These are phyloP conservation scores for Scytalopus superciliaris DNA, from an alignment of 2,113 vertebrate genomes.

Conservation along the genomic window DNA sequence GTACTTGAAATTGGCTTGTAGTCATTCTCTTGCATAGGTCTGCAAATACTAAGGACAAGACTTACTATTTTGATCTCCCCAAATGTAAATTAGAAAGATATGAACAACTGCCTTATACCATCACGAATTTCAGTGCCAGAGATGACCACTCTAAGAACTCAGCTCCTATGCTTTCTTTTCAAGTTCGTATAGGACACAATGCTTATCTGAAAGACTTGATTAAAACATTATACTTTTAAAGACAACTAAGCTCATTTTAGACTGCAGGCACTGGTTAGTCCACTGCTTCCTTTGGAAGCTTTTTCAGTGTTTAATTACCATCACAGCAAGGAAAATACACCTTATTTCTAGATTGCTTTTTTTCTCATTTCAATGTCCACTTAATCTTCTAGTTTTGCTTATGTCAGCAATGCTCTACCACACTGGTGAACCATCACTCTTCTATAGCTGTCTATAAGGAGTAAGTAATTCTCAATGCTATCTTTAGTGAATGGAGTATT, in stretches of 20 bases:
- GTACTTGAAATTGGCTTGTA: not conserved
- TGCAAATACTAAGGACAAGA: not conserved
- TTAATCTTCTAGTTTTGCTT: not conserved
- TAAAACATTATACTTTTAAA: not conserved
- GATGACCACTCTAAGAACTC: not conserved
- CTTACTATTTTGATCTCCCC: not conserved
- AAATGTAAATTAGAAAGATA: not conserved
- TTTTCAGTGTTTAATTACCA: not conserved
- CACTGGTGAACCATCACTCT: not conserved
- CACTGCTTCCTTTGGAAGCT: not conserved
- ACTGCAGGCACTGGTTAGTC: not conserved
- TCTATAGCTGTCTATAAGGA: not conserved
- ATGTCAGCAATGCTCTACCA: not conserved
- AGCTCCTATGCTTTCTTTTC: not conserved
- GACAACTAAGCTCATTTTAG: not conserved
- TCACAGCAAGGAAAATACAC: not conserved
- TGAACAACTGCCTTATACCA: not conserved
- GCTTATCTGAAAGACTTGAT: not conserved
- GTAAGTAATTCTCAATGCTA: not conserved
- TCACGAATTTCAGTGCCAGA: not conserved
- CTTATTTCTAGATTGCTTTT: not conserved
- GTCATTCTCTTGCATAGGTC: not conserved
- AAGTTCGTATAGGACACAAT: fast-evolving
- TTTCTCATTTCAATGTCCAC: not conserved
- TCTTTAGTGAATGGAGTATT: not conserved